phyloP scores from a whole-genome alignment of 2,113 vertebrate genomes.

The Hipposideros armiger region DNA sequence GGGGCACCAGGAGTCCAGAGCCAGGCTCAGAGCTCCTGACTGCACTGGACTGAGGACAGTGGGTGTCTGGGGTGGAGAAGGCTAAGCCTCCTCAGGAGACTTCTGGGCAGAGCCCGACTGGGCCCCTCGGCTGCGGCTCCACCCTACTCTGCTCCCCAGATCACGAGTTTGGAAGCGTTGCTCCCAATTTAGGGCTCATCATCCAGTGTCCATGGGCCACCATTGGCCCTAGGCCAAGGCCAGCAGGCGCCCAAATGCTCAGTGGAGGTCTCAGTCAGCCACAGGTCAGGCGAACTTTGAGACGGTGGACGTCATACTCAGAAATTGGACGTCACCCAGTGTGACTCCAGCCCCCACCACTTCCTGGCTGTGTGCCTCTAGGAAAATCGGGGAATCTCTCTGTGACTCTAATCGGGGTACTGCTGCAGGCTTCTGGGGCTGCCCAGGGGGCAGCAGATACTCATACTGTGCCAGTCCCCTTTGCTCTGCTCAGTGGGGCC shows the following conservation, averaged over 20 bases:
- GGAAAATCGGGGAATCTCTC: not conserved
- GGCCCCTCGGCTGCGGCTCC: no score
- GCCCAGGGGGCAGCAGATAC: not conserved
- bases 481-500: not conserved
- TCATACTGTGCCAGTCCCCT: accelerated
- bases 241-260: not conserved
- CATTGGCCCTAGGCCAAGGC: not conserved
- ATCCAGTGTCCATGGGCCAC: accelerated
- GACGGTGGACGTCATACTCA: not conserved
- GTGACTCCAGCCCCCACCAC: not conserved
- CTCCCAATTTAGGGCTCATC: not conserved
- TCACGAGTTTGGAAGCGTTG: accelerated
- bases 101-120: not conserved
- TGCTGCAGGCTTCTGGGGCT: not conserved
- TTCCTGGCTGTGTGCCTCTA: not conserved
- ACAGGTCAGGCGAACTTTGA: not conserved
- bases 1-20: not conserved
- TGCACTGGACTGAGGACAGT: accelerated
- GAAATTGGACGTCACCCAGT: not conserved
- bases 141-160: accelerated
- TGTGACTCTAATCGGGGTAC: not conserved
- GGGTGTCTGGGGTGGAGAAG: not conserved
- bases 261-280: no score
- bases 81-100: not conserved
- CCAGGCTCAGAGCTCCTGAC: not conserved